These are phyloP conservation scores for Rhopalosiphum padi DNA, from an alignment of 1,140 invertebrate species.

Conservation along the genomic window DNA sequence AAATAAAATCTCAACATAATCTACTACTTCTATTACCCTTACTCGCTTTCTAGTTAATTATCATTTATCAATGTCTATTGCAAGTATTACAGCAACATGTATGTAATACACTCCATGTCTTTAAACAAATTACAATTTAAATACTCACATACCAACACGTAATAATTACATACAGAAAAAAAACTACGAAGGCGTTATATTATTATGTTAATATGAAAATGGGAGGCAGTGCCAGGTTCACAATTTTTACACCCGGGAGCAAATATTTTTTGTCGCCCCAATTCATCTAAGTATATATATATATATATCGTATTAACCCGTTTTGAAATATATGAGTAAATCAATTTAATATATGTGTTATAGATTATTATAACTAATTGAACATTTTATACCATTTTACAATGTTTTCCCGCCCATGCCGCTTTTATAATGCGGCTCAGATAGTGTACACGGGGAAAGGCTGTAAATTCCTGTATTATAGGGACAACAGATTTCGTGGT, in stretches of 20 bases:
- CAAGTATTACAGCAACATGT: too few species aligned
- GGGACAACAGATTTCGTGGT: neutral
- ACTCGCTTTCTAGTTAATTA: neutral
- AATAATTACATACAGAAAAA: neutral
- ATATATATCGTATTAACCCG: too few species aligned
- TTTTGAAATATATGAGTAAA: neutral
- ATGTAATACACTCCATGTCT: too few species aligned
- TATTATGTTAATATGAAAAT: neutral
- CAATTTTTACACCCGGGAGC: neutral
- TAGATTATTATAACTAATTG: neutral
- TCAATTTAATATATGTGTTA: neutral
- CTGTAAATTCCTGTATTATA: neutral
- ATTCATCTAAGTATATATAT: neutral
- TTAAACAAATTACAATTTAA: neutral
- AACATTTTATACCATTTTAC: neutral
- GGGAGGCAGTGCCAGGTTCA: neutral
- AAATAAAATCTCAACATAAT: neutral
- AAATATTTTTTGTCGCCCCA: neutral
- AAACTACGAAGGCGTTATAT: neutral
- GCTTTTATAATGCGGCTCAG: neutral
- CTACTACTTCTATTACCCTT: neutral
- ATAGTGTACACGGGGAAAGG: neutral
- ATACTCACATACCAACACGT: neutral
- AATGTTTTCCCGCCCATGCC: neutral
- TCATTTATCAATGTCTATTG: neutral